Percentiles rank a stretch among this genome's conserved stretches.
These are phyloP conservation scores for Himalopsyche anomala DNA, from an alignment of 2,888 invertebrate species.

Conservation along the genomic window DNA sequence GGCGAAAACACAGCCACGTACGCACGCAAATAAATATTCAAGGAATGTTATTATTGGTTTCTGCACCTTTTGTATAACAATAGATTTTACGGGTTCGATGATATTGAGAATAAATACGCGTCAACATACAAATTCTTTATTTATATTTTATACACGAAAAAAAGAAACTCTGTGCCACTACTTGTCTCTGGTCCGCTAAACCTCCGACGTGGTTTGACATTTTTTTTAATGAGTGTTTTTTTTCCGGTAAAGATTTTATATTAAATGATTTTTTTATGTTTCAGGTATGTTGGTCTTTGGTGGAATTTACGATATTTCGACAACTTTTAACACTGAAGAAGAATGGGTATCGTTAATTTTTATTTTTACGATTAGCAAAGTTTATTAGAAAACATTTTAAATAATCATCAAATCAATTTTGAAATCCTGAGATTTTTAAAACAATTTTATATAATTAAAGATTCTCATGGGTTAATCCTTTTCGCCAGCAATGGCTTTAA, in stretches of 20 bases:
- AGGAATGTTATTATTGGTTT: slow-evolving; percentile 17
- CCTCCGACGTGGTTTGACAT: not conserved
- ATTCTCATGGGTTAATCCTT: no score
- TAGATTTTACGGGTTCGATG: slow-evolving; percentile 4
- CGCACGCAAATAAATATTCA: not conserved
- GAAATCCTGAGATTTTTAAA: no score
- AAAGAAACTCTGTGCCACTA: no score
- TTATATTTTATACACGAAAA: not conserved
- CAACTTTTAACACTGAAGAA: no score
- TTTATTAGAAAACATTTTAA: no score
- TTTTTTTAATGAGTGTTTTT: not conserved
- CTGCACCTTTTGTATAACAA: not conserved
- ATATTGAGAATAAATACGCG: not conserved
- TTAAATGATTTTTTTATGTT: not conserved
- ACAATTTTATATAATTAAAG: no score
- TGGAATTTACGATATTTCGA: not conserved
- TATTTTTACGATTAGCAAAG: no score
- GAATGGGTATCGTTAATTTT: no score
- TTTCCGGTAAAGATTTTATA: not conserved
- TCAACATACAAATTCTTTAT: not conserved
- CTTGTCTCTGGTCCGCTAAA: not conserved
- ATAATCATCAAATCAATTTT: no score
- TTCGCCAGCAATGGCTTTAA: no score
- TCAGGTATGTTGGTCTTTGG: not conserved
- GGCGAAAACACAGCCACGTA: no score